These are phyloP conservation scores for Archilochus colubris DNA, from an alignment of 2,113 vertebrate species.

Conservation along the genomic window DNA sequence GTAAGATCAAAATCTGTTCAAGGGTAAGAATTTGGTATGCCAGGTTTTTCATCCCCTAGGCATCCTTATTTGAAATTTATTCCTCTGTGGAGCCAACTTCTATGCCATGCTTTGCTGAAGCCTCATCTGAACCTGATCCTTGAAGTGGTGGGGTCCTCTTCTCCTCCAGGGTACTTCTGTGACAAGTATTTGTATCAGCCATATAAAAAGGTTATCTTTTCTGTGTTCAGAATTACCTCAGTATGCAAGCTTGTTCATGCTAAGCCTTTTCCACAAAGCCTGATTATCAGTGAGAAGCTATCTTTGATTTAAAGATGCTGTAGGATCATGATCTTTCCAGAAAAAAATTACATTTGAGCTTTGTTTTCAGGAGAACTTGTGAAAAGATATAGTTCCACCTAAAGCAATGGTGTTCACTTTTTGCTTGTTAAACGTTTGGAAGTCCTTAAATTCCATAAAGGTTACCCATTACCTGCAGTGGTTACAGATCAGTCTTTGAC, in stretches of 20 bases:
- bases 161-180: background rate
- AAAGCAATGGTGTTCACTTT: background rate
- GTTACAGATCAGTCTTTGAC: constrained; percentile 2
- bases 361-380: background rate
- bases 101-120: background rate
- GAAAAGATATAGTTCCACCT: background rate
- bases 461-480: background rate
- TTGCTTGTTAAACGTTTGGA: background rate
- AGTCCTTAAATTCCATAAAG: background rate
- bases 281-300: background rate
- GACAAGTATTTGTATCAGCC: background rate
- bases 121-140: background rate
- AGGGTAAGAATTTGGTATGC: background rate
- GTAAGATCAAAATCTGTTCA: background rate
- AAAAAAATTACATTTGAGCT: background rate
- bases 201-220: background rate
- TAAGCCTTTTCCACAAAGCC: background rate
- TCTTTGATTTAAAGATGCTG: background rate
- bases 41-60: background rate
- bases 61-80: background rate
- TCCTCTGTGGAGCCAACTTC: background rate
- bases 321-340: background rate
- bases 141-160: background rate
- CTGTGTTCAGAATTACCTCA: background rate
- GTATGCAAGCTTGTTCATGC: background rate